Evolutionary conservation across 1,140 invertebrate genomes (phyloP).

Genomic region (Cotesia glomerata): DNA sequence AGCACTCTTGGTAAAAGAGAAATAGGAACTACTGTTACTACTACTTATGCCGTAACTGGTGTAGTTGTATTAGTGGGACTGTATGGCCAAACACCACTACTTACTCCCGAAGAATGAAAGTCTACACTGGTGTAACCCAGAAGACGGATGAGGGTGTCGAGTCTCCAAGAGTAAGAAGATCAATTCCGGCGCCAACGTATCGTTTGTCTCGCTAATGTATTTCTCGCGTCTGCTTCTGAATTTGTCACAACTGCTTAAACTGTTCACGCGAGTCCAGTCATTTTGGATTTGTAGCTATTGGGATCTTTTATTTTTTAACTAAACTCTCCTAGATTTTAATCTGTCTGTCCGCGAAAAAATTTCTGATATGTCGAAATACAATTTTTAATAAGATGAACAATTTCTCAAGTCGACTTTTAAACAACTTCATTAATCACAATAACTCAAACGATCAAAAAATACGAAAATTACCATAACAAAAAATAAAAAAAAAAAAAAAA

Average conservation of each 20-base stretch:
- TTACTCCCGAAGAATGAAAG: no score
- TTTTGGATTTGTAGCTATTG: background rate
- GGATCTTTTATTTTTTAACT: background rate
- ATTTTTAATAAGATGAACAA: no score
- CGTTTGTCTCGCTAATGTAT: slow-evolving; percentile 14
- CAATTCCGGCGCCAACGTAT: slow-evolving; percentile 18
- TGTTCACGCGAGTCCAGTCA: background rate
- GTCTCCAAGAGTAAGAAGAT: slow-evolving; percentile 12
- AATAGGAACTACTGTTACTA: background rate
- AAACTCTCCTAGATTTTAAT: background rate
- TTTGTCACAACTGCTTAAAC: slow-evolving; percentile 16
- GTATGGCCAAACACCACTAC: no score
- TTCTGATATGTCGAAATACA: no score
- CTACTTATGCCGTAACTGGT: no score
- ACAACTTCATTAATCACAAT: no score
- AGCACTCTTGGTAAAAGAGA: background rate
- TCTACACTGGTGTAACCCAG: background rate
- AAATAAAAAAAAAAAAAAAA: no score
- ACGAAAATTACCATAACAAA: no score
- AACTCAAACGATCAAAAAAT: no score
- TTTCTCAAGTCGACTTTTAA: no score
- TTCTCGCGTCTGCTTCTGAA: slow-evolving; percentile 7
- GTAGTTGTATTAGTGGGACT: no score
- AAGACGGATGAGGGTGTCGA: slow-evolving; percentile 14
- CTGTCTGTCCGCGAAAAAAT: no score